Conservation (phyloP, 2,888 invertebrate species). For the Trachelus troglodyta region DNA sequence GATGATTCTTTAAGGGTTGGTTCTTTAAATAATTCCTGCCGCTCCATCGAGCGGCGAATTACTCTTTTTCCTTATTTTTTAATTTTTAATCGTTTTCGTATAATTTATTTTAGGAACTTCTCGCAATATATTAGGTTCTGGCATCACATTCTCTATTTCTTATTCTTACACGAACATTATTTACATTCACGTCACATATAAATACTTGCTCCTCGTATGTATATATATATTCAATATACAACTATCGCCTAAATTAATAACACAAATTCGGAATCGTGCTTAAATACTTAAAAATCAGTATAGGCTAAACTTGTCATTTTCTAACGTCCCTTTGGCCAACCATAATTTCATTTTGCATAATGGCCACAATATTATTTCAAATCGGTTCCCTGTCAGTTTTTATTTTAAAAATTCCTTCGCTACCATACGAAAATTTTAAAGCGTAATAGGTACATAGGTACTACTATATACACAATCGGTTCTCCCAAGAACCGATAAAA, state of each 20-base stretch:
- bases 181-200: slow-evolving; percentile 41
- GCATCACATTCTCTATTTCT: slow-evolving; percentile 41
- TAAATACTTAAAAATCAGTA: neutral
- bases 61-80: neutral
- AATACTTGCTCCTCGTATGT: slow-evolving; percentile 31
- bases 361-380: neutral
- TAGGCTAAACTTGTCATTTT: neutral
- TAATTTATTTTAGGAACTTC: slow-evolving; percentile 59
- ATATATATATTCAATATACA: slow-evolving; percentile 11
- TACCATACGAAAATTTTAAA: neutral
- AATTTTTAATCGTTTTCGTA: neutral
- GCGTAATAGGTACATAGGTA: neutral
- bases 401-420: neutral
- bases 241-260: neutral
- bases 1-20: neutral
- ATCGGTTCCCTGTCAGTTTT: neutral
- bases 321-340: neutral
- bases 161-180: slow-evolving; percentile 41
- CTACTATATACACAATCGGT: neutral
- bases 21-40: neutral
- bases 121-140: slow-evolving; percentile 44
- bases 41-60: neutral
- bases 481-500: neutral
- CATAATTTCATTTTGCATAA: neutral
- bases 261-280: neutral